A percentile compares a stretch with the other conserved stretches of the same genome.
phyloP scores from a whole-genome alignment of 1,140 invertebrate genomes.

The Holotrichia oblita region DNA sequence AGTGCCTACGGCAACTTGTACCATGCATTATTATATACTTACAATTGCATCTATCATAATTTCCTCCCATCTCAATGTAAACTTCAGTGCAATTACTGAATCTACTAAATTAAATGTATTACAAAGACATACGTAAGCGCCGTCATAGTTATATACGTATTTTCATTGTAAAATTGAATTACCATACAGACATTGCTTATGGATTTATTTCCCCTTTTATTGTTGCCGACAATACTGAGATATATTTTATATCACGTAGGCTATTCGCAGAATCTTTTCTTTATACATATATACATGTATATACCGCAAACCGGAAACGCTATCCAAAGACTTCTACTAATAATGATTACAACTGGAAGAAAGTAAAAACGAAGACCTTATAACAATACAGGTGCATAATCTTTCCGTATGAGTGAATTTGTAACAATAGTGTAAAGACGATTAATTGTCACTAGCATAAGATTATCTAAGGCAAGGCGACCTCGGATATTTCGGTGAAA shows the following conservation, averaged over 20 bases:
- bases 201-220: background rate
- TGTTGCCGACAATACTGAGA: background rate
- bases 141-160: background rate
- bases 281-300: too few species aligned
- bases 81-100: background rate
- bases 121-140: background rate
- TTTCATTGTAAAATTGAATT: background rate
- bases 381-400: too few species aligned
- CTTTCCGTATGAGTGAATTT: too few species aligned
- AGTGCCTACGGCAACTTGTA: too few species aligned
- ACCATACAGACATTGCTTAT: background rate
- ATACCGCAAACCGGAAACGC: background rate
- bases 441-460: slow-evolving; percentile 1
- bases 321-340: background rate
- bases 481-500: slow-evolving; percentile 20
- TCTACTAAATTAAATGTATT: background rate
- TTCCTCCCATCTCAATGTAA: background rate
- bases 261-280: background rate
- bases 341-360: background rate
- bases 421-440: background rate
- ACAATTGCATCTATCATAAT: too few species aligned
- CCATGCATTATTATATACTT: too few species aligned
- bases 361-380: background rate
- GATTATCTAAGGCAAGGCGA: background rate
- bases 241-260: slow-evolving; percentile 8